Conservation (phyloP, 2,797 vertebrate genomes). For the Peromyscus attwateri region DNA sequence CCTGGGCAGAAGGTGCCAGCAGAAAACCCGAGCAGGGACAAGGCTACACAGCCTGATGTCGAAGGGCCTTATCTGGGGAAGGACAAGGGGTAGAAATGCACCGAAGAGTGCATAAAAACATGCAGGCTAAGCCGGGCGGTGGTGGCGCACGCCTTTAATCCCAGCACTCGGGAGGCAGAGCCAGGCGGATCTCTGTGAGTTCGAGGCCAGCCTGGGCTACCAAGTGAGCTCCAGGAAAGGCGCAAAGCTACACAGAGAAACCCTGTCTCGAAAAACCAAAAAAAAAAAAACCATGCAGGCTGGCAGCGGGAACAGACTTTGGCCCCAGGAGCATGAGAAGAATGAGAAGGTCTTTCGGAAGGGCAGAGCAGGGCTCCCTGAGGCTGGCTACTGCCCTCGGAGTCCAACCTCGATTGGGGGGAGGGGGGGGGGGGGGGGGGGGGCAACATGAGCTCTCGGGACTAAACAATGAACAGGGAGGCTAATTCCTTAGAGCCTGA, state of each 20-base stretch:
- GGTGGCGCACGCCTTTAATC: too few species aligned
- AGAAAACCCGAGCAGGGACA: neutral
- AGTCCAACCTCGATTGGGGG: neutral
- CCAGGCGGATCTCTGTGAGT: too few species aligned
- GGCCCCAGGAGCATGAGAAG: neutral
- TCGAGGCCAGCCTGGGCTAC: too few species aligned
- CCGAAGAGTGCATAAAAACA: neutral
- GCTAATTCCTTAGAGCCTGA: neutral
- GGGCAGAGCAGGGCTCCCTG: neutral
- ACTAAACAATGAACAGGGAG: neutral
- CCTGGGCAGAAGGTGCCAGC: neutral
- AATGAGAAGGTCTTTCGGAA: neutral
- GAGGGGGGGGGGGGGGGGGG: too few species aligned
- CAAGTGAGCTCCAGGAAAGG: too few species aligned
- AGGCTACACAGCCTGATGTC: neutral
- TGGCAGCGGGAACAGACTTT: neutral
- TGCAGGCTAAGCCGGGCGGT: too few species aligned
- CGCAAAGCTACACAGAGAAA: too few species aligned
- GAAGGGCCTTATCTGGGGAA: neutral
- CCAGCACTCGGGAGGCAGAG: too few species aligned
- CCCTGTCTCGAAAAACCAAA: too few species aligned
- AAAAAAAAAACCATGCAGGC: accelerated
- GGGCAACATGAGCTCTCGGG: accelerated
- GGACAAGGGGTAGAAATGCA: neutral
- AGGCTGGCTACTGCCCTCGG: neutral